Conservation (phyloP, 1,140 invertebrate species). For the Plectus sambesii region DNA sequence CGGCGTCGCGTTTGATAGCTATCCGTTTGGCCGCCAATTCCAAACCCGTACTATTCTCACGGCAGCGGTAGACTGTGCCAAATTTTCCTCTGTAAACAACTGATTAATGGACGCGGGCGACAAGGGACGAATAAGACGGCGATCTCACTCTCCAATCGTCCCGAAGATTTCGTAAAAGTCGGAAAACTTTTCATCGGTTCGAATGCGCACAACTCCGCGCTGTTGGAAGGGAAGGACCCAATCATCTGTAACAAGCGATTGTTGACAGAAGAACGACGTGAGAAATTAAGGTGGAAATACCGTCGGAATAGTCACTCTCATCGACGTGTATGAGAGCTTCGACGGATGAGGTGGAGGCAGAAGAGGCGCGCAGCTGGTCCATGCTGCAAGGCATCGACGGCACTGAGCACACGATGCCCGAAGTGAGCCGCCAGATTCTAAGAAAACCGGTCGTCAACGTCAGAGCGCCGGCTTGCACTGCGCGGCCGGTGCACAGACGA, state of each 20-base stretch:
- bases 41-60: conserved; percentile 34
- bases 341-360: no score
- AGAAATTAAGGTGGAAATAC: background rate
- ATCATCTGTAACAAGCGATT: conserved; percentile 37
- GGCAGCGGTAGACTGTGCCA: conserved; percentile 43
- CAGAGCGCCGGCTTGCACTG: no score
- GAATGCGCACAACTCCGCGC: conserved; percentile 43
- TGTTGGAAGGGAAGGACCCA: conserved; percentile 47
- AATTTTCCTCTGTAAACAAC: conserved; percentile 75
- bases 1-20: conserved; percentile 33
- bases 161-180: conserved; percentile 48
- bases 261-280: background rate
- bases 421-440: no score
- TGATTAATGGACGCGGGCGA: conserved; percentile 5
- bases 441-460: no score
- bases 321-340: background rate
- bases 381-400: conserved; percentile 11
- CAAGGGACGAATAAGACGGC: background rate
- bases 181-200: conserved; percentile 48
- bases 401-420: no score
- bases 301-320: background rate
- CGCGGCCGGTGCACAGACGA: no score
- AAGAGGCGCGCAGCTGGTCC: background rate
- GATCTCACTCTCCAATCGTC: conserved; percentile 48
- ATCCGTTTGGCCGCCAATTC: conserved; percentile 42